phyloP scores from a whole-genome alignment of 37 sponge, comb jelly and placozoan species.

The Lycopodina hypogea region DNA sequence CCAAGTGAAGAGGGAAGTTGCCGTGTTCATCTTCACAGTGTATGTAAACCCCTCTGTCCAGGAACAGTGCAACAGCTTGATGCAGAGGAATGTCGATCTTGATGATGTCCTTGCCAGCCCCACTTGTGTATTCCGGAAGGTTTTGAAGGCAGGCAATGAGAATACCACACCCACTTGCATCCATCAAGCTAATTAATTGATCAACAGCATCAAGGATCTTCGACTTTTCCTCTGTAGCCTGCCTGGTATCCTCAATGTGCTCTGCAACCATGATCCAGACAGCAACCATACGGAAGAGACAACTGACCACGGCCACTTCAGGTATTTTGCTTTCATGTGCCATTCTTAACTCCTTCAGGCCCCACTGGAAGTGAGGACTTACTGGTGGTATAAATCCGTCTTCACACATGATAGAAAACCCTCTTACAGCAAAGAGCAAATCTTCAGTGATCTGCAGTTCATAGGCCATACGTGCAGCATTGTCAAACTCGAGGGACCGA shows the following conservation, averaged over 20 bases:
- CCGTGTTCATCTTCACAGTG: slow-evolving; percentile 49
- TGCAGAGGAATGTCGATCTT: slow-evolving; percentile 49
- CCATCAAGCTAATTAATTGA: slow-evolving; percentile 15
- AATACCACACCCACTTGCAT: slow-evolving; percentile 12
- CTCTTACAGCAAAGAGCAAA: slow-evolving; percentile 63
- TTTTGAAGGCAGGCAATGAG: slow-evolving; percentile 64
- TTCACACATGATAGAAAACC: slow-evolving; percentile 64
- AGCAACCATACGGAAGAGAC: slow-evolving; percentile 55
- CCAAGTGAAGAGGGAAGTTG: slow-evolving; percentile 74
- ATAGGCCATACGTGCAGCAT: slow-evolving; percentile 80
- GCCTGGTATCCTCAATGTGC: slow-evolving; percentile 12
- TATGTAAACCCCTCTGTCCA: slow-evolving; percentile 45
- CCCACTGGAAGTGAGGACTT: slow-evolving; percentile 70
- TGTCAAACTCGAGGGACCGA: slow-evolving; percentile 72
- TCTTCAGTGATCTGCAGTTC: slow-evolving; percentile 83
- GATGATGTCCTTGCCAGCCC: slow-evolving; percentile 35
- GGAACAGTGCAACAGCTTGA: slow-evolving; percentile 24
- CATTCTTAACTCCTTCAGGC: slow-evolving; percentile 64
- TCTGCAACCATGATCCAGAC: slow-evolving; percentile 57
- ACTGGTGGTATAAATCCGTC: slow-evolving; percentile 51
- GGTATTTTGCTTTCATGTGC: slow-evolving; percentile 74
- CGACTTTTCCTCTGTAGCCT: slow-evolving; percentile 13
- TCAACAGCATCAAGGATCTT: slow-evolving; percentile 13
- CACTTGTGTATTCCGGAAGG: slow-evolving; percentile 30
- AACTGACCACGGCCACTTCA: slow-evolving; percentile 52